Evolutionary conservation across 2,797 vertebrate genomes (phyloP).

Genomic region (Podarcis siculus): DNA sequence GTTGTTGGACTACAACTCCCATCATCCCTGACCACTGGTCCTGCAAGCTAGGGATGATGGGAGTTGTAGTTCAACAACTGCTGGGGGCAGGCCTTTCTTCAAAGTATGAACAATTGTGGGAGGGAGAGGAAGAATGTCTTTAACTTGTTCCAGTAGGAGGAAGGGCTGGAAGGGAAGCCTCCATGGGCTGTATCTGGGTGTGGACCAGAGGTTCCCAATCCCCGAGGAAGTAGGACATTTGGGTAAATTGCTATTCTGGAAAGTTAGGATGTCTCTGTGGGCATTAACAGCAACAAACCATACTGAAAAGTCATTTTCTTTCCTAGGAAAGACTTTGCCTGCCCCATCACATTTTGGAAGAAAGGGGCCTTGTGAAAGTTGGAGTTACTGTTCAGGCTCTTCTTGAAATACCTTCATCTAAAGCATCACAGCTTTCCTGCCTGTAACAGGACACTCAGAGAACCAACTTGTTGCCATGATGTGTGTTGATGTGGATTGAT

Average conservation of each 20-base stretch:
- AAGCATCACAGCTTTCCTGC: slow-evolving; percentile 87
- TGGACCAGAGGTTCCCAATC: no score
- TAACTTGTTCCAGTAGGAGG: no score
- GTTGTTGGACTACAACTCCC: no score
- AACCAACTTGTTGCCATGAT: slow-evolving; percentile 7
- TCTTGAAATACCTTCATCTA: slow-evolving; percentile 88
- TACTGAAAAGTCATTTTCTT: slow-evolving; percentile 30
- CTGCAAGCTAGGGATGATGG: no score
- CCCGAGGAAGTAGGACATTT: background rate
- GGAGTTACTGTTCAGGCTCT: slow-evolving; percentile 94
- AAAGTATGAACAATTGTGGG: no score
- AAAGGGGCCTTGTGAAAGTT: slow-evolving; percentile 94
- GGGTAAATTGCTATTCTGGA: background rate
- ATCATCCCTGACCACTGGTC: no score
- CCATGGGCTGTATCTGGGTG: no score
- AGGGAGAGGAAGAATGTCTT: no score
- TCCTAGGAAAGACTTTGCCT: slow-evolving; percentile 94
- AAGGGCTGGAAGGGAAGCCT: no score
- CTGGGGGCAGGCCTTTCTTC: no score
- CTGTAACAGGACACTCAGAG: slow-evolving; percentile 77
- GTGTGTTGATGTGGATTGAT: slow-evolving; percentile 61
- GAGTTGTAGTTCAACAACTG: no score
- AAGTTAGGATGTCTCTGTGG: background rate
- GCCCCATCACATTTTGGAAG: slow-evolving; percentile 98
- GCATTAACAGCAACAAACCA: no score